Evolutionary conservation across 2,888 invertebrate genomes (phyloP).

Genomic region (Apodemia hepburni): DNA sequence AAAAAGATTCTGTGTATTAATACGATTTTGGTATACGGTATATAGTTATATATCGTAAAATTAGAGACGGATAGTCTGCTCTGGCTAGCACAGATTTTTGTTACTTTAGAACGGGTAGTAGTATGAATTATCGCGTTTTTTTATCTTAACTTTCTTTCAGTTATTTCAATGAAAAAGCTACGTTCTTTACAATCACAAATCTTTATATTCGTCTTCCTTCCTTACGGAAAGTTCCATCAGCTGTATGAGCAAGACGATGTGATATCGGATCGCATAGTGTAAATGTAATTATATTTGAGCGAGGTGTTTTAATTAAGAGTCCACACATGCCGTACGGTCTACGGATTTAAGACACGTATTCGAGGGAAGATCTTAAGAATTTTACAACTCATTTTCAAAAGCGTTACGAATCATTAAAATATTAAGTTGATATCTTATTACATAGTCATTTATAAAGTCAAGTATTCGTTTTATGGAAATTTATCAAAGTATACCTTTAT

Average conservation of each 20-base stretch:
- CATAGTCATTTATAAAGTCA: not conserved
- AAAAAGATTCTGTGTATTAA: too few relatives aligned
- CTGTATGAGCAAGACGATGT: not conserved
- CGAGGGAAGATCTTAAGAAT: constrained; percentile 17
- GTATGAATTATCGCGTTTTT: too few relatives aligned
- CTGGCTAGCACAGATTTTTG: too few relatives aligned
- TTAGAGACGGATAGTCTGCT: too few relatives aligned
- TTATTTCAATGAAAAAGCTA: too few relatives aligned
- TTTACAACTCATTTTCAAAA: constrained; percentile 13
- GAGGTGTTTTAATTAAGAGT: constrained; percentile 31
- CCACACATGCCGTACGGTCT: constrained; percentile 27
- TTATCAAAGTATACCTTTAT: not conserved
- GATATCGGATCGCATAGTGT: constrained; percentile 18
- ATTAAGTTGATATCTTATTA: constrained; percentile 8
- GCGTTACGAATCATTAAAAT: constrained; percentile 7
- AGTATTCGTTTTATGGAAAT: not conserved
- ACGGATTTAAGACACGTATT: constrained; percentile 23
- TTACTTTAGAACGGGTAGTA: too few relatives aligned
- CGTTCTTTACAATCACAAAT: too few relatives aligned
- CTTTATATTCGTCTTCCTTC: too few relatives aligned
- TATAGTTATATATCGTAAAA: too few relatives aligned
- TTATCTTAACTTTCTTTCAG: too few relatives aligned
- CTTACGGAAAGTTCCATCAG: not conserved
- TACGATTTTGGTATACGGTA: too few relatives aligned
- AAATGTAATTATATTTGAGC: constrained; percentile 20